These are phyloP conservation scores for Pristionchus arcanus DNA, from an alignment of 2,888 invertebrate species.

Conservation along the genomic window DNA sequence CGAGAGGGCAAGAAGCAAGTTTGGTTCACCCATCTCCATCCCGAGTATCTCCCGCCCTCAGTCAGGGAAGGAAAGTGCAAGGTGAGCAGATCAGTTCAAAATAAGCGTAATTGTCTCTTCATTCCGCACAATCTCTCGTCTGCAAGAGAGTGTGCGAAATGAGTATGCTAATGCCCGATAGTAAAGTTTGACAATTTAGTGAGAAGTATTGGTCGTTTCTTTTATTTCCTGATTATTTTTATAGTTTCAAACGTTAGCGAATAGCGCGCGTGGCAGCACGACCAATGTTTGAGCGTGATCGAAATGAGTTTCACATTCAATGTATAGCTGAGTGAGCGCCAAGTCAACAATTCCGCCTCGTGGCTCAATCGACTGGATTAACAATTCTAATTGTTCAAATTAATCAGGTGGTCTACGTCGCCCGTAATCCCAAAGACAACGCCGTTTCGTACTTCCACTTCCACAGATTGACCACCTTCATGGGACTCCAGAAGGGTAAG, in stretches of 20 bases:
- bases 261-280: neutral
- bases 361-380: too few species aligned
- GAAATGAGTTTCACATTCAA: neutral
- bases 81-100: too few species aligned
- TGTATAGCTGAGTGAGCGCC: neutral
- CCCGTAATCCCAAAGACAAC: slow-evolving; percentile 81
- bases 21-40: slow-evolving; percentile 61
- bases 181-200: too few species aligned
- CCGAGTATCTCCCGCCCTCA: slow-evolving; percentile 58
- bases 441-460: slow-evolving; percentile 81
- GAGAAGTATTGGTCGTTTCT: neutral
- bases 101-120: too few species aligned
- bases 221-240: too few species aligned
- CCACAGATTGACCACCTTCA: slow-evolving; percentile 76
- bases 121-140: too few species aligned
- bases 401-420: slow-evolving; percentile 80
- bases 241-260: too few species aligned
- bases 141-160: too few species aligned
- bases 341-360: too few species aligned
- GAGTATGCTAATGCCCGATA: too few species aligned
- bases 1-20: neutral
- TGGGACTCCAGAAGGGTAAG: slow-evolving; percentile 75
- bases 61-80: slow-evolving; percentile 55
- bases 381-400: neutral
- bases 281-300: neutral